These are phyloP conservation scores for Sarcophaga peregrina DNA, from an alignment of 1,140 invertebrate species.

Conservation along the genomic window DNA sequence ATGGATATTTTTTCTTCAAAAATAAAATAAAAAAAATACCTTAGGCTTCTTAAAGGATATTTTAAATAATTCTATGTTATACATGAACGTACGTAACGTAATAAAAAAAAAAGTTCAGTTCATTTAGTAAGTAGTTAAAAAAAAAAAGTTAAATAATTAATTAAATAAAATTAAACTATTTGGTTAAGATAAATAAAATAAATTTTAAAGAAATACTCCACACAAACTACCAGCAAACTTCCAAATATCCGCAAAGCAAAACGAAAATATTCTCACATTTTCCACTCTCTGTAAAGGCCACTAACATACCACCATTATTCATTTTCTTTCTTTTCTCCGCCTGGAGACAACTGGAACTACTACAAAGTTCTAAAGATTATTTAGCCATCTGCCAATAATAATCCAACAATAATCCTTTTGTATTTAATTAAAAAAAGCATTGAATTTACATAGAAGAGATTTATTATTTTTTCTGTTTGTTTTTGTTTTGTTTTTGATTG, in stretches of 20 bases:
- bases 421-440: conserved; percentile 25
- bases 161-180: background rate
- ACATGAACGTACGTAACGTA: no score
- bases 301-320: conserved; percentile 19
- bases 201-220: background rate
- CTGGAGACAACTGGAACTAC: no score
- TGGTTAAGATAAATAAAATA: background rate
- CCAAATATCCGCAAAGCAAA: background rate
- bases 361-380: no score
- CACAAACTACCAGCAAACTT: conserved; percentile 9
- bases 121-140: no score
- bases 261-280: background rate
- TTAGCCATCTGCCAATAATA: background rate
- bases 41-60: no score
- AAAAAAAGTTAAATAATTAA: no score
- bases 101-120: no score
- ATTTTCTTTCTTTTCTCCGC: background rate
- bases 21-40: no score
- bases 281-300: background rate
- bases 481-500: background rate
- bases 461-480: background rate
- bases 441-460: conserved; percentile 24
- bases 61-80: no score
- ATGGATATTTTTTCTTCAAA: no score
- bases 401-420: no score